A percentile compares a stretch with the other conserved stretches of the same genome.
Conservation (phyloP, 2,888 invertebrate genomes). For the Morinoia aosen region DNA sequence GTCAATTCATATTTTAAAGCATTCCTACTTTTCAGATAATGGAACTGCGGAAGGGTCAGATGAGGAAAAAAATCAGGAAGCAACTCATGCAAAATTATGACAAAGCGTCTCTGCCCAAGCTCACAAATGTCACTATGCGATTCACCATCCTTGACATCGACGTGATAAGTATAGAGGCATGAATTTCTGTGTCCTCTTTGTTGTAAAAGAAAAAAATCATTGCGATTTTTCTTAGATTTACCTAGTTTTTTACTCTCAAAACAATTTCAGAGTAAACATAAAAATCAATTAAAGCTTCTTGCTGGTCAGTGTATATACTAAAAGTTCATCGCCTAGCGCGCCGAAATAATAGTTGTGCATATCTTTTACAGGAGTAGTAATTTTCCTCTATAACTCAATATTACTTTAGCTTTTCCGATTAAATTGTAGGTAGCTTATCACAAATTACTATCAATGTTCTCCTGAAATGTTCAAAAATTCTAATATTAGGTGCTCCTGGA, state of each 20-base stretch:
- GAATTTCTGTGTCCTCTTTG: not conserved
- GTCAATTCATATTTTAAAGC: not conserved
- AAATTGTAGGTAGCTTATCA: too few relatives aligned
- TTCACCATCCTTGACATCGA: slow-evolving; percentile 38
- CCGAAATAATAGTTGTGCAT: too few relatives aligned
- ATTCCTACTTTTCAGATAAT: not conserved
- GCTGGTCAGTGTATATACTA: too few relatives aligned
- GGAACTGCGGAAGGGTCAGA: not conserved
- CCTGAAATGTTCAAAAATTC: too few relatives aligned
- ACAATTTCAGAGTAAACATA: too few relatives aligned
- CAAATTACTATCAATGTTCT: too few relatives aligned
- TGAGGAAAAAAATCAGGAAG: not conserved
- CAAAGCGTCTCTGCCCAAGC: not conserved
- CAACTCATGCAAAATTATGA: slow-evolving; percentile 28
- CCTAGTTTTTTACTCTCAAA: not conserved
- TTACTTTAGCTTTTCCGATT: too few relatives aligned
- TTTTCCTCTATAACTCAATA: too few relatives aligned
- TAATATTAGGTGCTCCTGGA: too few relatives aligned
- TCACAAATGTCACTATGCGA: not conserved
- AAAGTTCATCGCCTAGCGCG: too few relatives aligned
- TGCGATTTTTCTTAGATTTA: not conserved
- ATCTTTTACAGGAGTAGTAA: too few relatives aligned
- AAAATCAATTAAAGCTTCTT: too few relatives aligned
- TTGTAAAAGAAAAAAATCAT: not conserved
- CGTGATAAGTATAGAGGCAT: not conserved